A percentile compares a stretch with the other conserved stretches of the same genome.
Evolutionary conservation across 2,797 vertebrate species (phyloP).

Genomic region (Scolopax bukidnonensis): DNA sequence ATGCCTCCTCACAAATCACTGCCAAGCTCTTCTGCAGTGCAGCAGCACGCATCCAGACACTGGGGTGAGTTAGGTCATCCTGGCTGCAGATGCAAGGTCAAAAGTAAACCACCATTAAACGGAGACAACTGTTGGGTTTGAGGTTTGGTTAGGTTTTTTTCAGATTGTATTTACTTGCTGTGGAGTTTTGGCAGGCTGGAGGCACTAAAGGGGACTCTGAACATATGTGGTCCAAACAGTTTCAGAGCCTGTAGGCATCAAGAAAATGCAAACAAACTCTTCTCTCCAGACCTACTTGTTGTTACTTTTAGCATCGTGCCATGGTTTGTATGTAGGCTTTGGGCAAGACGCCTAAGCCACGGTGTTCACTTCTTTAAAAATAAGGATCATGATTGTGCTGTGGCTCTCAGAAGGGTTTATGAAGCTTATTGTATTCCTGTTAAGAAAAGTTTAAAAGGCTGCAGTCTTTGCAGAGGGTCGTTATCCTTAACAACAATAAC

Average conservation of each 20-base stretch:
- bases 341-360: neutral
- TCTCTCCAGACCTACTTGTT: neutral
- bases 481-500: neutral
- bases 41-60: neutral
- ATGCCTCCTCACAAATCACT: neutral
- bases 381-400: neutral
- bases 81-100: slow-evolving; percentile 6
- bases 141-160: neutral
- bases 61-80: neutral
- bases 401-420: neutral
- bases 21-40: neutral
- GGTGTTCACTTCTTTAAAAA: neutral
- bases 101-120: neutral
- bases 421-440: neutral
- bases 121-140: neutral
- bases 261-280: neutral
- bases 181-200: neutral
- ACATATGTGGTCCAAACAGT: neutral
- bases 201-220: neutral
- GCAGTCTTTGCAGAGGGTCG: neutral
- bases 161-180: neutral
- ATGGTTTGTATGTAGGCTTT: neutral
- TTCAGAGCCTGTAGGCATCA: neutral
- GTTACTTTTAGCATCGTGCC: neutral
- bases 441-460: neutral